Conservation (phyloP, 2,797 vertebrate genomes). For the Chloroceryle amazona region DNA sequence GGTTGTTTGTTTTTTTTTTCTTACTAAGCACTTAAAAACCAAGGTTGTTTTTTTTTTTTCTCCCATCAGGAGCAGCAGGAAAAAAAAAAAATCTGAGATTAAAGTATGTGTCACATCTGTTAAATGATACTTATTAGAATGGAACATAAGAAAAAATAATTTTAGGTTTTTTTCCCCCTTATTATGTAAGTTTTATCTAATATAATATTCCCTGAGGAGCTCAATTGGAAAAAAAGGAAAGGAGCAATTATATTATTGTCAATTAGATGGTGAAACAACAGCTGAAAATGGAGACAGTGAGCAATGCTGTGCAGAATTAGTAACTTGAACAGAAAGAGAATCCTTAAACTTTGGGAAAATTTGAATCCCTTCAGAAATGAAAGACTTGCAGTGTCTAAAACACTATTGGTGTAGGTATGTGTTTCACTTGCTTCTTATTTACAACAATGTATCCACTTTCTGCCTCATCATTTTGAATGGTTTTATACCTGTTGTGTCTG, state of each 20-base stretch:
- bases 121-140: neutral
- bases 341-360: neutral
- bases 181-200: neutral
- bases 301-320: neutral
- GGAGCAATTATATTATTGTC: neutral
- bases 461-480: neutral
- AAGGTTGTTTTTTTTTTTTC: neutral
- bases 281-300: neutral
- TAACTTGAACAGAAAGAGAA: neutral
- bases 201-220: neutral
- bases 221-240: neutral
- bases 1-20: neutral
- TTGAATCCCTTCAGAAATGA: neutral
- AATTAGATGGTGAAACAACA: neutral
- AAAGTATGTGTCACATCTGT: neutral
- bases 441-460: neutral
- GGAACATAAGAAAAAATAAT: neutral
- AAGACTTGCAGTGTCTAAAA: neutral
- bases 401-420: neutral
- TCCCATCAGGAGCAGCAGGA: neutral
- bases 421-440: neutral
- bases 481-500: neutral
- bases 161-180: fast-evolving
- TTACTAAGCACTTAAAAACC: neutral
- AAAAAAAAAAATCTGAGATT: neutral